Evolutionary conservation across 2,797 vertebrate species (phyloP).

Genomic region (Nothura maculosa): DNA sequence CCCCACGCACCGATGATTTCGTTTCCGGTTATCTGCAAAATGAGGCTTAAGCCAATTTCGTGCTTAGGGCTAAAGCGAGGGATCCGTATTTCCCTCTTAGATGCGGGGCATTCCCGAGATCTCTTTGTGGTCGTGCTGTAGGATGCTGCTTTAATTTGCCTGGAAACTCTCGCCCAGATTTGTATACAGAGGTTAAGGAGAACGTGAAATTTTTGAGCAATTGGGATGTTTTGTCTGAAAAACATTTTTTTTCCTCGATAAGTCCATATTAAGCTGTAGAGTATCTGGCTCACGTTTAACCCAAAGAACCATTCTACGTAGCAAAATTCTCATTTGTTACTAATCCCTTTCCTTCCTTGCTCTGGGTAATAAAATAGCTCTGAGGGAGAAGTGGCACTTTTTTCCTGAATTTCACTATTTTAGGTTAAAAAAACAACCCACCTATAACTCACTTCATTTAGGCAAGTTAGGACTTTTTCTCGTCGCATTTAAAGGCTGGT

Average conservation of each 20-base stretch:
- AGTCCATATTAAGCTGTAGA: not conserved
- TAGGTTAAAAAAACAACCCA: too few relatives aligned
- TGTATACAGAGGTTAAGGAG: not conserved
- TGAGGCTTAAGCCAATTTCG: conserved; percentile 63
- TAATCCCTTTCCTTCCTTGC: not conserved
- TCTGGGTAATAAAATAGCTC: not conserved
- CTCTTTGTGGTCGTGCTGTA: conserved; percentile 56
- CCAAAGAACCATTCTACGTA: not conserved
- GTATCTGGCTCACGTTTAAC: not conserved
- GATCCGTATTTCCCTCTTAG: conserved; percentile 57
- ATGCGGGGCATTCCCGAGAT: conserved; percentile 43
- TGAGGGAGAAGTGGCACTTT: not conserved
- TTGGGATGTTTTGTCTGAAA: not conserved
- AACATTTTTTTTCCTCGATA: not conserved
- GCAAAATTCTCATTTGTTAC: not conserved
- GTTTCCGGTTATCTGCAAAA: conserved; percentile 53
- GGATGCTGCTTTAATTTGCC: conserved; percentile 26
- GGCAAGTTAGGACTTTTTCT: not conserved
- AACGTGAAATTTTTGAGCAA: not conserved
- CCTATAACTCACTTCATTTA: not conserved
- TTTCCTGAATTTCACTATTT: not conserved
- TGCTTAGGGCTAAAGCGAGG: conserved; percentile 39
- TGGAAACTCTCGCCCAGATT: conserved; percentile 16
- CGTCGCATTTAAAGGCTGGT: not conserved
- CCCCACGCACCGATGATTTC: conserved; percentile 1